phyloP scores from a whole-genome alignment of 2,797 vertebrate species.

The Tauraco hartlaubi region DNA sequence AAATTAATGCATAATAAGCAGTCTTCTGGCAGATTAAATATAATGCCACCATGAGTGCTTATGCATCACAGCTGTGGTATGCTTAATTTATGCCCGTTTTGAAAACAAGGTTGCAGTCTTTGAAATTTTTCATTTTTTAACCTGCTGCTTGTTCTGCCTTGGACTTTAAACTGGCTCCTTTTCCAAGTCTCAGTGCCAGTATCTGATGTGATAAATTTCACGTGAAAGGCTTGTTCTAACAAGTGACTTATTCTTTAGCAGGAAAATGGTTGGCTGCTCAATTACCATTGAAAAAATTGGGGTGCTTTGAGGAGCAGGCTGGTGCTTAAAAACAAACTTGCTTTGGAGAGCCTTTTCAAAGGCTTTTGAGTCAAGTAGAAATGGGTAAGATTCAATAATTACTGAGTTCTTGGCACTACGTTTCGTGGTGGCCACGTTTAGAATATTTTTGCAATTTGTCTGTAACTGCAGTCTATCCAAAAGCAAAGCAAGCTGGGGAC shows the following conservation, averaged over 20 bases:
- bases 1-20: not conserved
- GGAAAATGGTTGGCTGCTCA: not conserved
- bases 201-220: not conserved
- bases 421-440: not conserved
- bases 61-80: not conserved
- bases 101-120: not conserved
- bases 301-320: not conserved
- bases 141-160: not conserved
- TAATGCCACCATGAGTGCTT: not conserved
- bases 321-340: not conserved
- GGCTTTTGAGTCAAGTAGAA: not conserved
- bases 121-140: not conserved
- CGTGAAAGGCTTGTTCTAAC: not conserved
- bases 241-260: not conserved
- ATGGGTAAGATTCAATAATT: not conserved
- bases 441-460: not conserved
- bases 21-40: not conserved
- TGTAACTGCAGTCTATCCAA: not conserved
- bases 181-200: not conserved
- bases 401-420: not conserved
- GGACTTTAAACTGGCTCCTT: not conserved
- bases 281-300: not conserved
- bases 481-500: not conserved
- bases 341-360: not conserved
- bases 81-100: not conserved